These are phyloP conservation scores for Pachymerium ferrugineum DNA, from an alignment of 2,888 invertebrate genomes.

Conservation along the genomic window DNA sequence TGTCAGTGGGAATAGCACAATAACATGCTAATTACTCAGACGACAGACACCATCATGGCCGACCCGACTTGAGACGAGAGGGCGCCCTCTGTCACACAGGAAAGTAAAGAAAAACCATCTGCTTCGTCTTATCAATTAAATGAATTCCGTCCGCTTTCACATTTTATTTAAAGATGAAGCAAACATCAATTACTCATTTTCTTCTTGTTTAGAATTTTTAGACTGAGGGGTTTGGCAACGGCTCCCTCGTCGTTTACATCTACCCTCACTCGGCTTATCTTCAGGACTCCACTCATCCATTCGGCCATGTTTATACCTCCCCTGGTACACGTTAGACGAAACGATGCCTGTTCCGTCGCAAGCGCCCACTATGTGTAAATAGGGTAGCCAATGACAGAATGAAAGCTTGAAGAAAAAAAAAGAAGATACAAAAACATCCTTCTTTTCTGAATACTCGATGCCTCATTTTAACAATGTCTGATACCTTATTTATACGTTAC, in stretches of 20 bases:
- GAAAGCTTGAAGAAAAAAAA: not conserved
- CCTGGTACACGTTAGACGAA: not conserved
- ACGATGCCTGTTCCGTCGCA: conserved; percentile 13
- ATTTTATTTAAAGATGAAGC: too few species aligned
- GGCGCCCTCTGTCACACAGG: conserved; percentile 4
- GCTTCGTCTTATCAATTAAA: not conserved
- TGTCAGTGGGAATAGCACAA: conserved; percentile 3
- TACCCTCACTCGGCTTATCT: not conserved
- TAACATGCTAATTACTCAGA: conserved; percentile 13
- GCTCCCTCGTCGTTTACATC: not conserved
- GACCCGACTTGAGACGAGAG: not conserved
- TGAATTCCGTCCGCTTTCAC: not conserved
- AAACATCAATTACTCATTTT: conserved; percentile 6
- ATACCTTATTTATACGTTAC: too few species aligned
- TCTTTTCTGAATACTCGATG: not conserved
- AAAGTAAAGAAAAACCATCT: not conserved
- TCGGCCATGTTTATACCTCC: not conserved
- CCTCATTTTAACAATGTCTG: too few species aligned
- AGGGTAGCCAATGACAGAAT: not conserved
- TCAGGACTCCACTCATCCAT: not conserved
- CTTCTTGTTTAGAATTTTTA: not conserved
- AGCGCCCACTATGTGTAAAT: conserved; percentile 8
- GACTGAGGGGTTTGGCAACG: not conserved
- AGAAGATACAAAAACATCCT: not conserved
- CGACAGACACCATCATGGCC: not conserved